Base-by-base conservation (phyloP, 2,113 vertebrate genomes). In the Telmatochromis brachygnathus region DNA sequence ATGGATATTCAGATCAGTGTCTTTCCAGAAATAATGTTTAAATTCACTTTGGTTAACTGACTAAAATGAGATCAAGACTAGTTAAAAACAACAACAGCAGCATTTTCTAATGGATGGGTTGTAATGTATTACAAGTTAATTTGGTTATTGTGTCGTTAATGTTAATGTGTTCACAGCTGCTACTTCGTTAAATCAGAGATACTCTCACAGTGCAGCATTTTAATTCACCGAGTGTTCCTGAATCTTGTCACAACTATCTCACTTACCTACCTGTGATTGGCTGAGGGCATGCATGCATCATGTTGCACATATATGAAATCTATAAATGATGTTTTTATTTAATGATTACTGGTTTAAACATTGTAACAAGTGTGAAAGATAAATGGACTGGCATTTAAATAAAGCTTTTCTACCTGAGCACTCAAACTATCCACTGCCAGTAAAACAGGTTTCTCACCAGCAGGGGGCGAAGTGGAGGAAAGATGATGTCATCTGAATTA, bases 161-260 rank as follows among this genome's bases (percentile, higher is more conserved):
- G 14, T 58, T 30, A 58, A 58, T 58, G 56, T 58, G 26, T 58
- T 58, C 14, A 58, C 26, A 58, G 26, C 0, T 58, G 0, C 56
- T 58, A 58, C 56, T 58, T 58, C 0, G 26, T 58, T 58, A 4
- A 58, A 58, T 15, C 26, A 30, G 26, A 30, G 26, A 58, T 17
- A 6, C 5, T 58, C 26, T 58, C 26, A 58, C 56, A 58, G 7
- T 0, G 56, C 26, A 58, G 56, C 56, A 2, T 28, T 17, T 30
- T 1, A 58, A 26, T 8, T 54, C 53, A 47, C 19, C 0, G 47
- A 49, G 2, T 0, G 19, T 21, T 26, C 11, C 13, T 30, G 14
- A 58, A 15, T 28, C 28, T 30, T 30, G 28, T 30, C 2, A 30
- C 28, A 30, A 30, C 28, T 30, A 30, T 56, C 23, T 15, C 12